These are phyloP conservation scores for Rhynchopsitta pachyrhyncha DNA, from an alignment of 2,113 vertebrate genomes.

Conservation along the genomic window DNA sequence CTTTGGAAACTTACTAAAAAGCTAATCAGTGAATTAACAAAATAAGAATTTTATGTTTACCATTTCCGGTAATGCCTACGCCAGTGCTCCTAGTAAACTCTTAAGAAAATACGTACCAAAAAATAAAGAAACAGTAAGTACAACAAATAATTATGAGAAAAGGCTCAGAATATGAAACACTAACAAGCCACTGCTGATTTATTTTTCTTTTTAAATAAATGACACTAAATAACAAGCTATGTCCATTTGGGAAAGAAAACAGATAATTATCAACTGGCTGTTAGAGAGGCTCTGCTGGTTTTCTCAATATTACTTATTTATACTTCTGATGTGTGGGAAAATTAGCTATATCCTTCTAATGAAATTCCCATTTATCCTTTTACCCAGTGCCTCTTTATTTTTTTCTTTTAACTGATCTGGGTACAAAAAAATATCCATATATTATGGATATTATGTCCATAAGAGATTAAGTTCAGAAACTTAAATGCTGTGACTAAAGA, in stretches of 20 bases:
- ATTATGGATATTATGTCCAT: neutral
- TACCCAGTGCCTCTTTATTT: neutral
- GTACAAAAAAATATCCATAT: neutral
- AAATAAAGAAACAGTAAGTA: neutral
- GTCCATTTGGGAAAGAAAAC: neutral
- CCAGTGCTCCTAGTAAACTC: neutral
- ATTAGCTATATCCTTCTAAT: neutral
- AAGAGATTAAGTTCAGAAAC: neutral
- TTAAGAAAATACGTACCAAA: neutral
- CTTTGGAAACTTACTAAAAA: neutral
- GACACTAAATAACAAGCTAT: neutral
- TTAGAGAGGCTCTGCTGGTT: neutral
- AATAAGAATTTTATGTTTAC: neutral
- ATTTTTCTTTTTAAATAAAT: neutral
- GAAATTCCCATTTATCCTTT: neutral
- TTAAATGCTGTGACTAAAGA: neutral
- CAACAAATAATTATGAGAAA: neutral
- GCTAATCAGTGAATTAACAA: neutral
- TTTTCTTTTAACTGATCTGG: neutral
- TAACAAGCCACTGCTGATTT: neutral
- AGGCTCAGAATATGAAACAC: neutral
- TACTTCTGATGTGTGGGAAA: neutral
- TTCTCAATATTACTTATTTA: neutral
- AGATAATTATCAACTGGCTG: neutral
- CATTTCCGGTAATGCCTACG: neutral